These are phyloP conservation scores for Sicus ferrugineus DNA, from an alignment of 2,888 invertebrate species.

Conservation along the genomic window DNA sequence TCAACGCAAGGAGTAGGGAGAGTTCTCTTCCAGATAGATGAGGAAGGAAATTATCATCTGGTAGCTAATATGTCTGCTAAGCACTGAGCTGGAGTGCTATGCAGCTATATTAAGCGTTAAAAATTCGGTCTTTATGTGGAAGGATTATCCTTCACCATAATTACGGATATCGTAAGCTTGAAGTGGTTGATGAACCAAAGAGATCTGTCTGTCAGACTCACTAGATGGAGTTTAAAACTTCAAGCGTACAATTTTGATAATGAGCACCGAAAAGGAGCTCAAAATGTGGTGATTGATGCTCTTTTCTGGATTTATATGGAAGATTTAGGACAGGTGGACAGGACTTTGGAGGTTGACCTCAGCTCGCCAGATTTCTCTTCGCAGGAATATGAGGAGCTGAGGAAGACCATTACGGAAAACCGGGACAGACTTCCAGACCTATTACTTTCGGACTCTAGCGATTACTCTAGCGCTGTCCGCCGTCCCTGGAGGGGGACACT, in stretches of 20 bases:
- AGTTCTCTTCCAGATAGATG: neutral
- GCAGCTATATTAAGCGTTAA: slow-evolving; percentile 23
- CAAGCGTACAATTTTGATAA: slow-evolving; percentile 40
- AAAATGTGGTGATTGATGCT: neutral
- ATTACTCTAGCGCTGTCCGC: slow-evolving; percentile 14
- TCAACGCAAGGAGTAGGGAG: neutral
- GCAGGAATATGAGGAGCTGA: neutral
- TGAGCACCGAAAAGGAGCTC: neutral
- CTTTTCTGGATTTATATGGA: neutral
- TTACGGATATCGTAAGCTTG: slow-evolving; percentile 46
- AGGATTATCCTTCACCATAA: slow-evolving; percentile 39
- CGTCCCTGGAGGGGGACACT: neutral
- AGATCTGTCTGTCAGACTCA: slow-evolving; percentile 44
- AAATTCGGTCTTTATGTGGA: slow-evolving; percentile 33
- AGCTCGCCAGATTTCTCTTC: neutral
- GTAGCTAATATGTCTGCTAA: neutral
- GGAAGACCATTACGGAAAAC: neutral
- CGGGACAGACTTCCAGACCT: neutral
- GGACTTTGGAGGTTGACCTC: neutral
- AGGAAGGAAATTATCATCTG: neutral
- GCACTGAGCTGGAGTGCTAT: slow-evolving; percentile 26
- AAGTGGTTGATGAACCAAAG: slow-evolving; percentile 45
- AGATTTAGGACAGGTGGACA: neutral
- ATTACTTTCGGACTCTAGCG: neutral
- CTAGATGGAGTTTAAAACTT: slow-evolving; percentile 43